A percentile compares a stretch with the other conserved stretches of the same genome.
Evolutionary conservation across 2,113 vertebrate genomes (phyloP).

Genomic region (Turdus rufiventris): DNA sequence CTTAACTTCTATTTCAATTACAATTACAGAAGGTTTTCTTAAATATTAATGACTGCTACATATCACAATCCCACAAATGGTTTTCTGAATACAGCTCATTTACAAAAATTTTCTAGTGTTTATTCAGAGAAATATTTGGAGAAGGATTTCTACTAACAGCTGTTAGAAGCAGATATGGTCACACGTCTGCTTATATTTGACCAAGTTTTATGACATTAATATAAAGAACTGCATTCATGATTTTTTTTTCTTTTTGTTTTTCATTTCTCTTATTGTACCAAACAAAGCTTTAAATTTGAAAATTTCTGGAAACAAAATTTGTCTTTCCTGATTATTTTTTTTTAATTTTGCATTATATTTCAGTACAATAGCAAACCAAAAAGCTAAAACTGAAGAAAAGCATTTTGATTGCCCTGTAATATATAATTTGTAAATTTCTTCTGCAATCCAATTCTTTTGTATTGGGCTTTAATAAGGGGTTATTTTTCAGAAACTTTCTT

Average conservation of each 20-base stretch:
- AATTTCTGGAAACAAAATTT: background rate
- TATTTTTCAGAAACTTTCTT: background rate
- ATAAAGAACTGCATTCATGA: background rate
- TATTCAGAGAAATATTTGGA: background rate
- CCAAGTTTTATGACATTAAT: background rate
- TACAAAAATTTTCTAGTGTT: background rate
- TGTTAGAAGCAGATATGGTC: background rate
- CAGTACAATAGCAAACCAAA: background rate
- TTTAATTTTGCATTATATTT: background rate
- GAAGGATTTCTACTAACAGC: background rate
- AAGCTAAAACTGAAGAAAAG: background rate
- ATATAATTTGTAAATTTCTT: background rate
- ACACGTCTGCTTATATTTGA: rapidly evolving
- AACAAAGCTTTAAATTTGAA: background rate
- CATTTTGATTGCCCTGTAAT: background rate
- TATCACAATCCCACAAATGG: background rate
- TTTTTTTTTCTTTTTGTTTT: background rate
- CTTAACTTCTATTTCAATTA: background rate
- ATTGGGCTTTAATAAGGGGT: background rate
- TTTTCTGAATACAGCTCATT: background rate
- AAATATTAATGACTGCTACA: background rate
- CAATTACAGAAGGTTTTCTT: background rate
- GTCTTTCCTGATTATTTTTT: background rate
- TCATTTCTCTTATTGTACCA: background rate
- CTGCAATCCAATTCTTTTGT: background rate